Base-by-base conservation (phyloP, 2,113 vertebrate species). In the Catharus fuscescens region DNA sequence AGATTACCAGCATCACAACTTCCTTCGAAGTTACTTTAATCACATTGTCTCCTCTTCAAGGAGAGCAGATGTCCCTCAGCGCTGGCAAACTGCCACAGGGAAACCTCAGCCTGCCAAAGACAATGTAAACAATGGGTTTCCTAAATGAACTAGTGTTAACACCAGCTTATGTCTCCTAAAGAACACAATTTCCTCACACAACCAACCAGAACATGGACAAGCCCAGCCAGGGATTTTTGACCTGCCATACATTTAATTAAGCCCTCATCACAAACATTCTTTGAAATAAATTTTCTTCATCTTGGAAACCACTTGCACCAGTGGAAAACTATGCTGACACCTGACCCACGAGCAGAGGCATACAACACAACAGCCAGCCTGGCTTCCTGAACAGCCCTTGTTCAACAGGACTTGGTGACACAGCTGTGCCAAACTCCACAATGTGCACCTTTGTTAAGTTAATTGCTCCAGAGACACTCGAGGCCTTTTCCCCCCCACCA, bases 201-300 rank as follows among this genome's bases (percentile, higher is more conserved):
- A 53, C 45, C 40, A 17, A n/a, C 8, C 8, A 32, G 26, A 65
- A 24, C 1, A 0, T 4, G 14, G 47, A 47, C 47, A 40, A n/a
- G 25, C 9, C 29, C 54, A 61, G 29, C 14, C 0, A 0, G n/a
- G 9, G 25, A 47, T 47, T 54, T 69, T 5, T 34, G 47, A 48
- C 31, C 31, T 11, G 10, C n/a, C 0, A 0, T 3, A 29, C 25
- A 26, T 2, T 44, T 32, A 24, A 38, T 16, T 24, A 67, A 47
- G 14, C 3, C 29, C 11, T 14, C 34, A 40, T 5, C 8, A 5
- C 31, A 47, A 76, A 40, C 18, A 40, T 40, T 40, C n/a, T 18
- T 31, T 1, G n/a, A 89, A 81, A 38, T n/a, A 73, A 16, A n/a
- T 32, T 52, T 56, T 11, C 21, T 36, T 59, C 9, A 20, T 38